phyloP scores from a whole-genome alignment of 2,888 invertebrate species.

The Camptogramma bilineatum region DNA sequence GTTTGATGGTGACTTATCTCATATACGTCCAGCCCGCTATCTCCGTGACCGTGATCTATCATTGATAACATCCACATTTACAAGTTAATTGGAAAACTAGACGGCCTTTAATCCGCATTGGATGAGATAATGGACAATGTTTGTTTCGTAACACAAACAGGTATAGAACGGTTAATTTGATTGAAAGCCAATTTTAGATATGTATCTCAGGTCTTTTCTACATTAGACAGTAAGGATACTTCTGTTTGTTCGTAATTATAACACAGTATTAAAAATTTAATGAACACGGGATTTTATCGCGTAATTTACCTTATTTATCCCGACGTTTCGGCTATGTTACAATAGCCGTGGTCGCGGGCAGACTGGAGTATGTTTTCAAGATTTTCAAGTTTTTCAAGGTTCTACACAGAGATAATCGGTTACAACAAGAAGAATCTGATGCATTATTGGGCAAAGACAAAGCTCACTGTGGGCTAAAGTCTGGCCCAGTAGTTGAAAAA shows the following conservation, averaged over 20 bases:
- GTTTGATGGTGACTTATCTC: neutral
- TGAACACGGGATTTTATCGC: too few relatives aligned
- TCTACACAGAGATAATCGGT: too few relatives aligned
- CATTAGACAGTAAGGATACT: neutral
- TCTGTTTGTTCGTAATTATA: neutral
- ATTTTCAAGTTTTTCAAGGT: too few relatives aligned
- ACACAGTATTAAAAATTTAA: too few relatives aligned
- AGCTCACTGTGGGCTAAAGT: too few relatives aligned
- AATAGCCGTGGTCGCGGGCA: too few relatives aligned
- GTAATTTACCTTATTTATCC: too few relatives aligned
- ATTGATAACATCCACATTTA: slow-evolving; percentile 35
- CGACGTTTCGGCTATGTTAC: too few relatives aligned
- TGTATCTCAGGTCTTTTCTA: slow-evolving; percentile 14
- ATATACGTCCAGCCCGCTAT: neutral
- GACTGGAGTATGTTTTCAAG: too few relatives aligned
- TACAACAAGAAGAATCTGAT: too few relatives aligned
- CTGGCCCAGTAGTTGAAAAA: too few relatives aligned
- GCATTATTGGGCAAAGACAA: too few relatives aligned
- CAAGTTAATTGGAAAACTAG: slow-evolving; percentile 41
- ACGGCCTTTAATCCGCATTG: slow-evolving; percentile 36
- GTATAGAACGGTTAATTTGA: slow-evolving; percentile 41
- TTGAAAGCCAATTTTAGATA: slow-evolving; percentile 44
- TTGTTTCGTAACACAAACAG: slow-evolving; percentile 42
- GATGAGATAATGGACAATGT: slow-evolving; percentile 41
- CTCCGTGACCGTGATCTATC: neutral